Conservation (phyloP, 2,888 invertebrate species). For the Morpho deidamia region DNA sequence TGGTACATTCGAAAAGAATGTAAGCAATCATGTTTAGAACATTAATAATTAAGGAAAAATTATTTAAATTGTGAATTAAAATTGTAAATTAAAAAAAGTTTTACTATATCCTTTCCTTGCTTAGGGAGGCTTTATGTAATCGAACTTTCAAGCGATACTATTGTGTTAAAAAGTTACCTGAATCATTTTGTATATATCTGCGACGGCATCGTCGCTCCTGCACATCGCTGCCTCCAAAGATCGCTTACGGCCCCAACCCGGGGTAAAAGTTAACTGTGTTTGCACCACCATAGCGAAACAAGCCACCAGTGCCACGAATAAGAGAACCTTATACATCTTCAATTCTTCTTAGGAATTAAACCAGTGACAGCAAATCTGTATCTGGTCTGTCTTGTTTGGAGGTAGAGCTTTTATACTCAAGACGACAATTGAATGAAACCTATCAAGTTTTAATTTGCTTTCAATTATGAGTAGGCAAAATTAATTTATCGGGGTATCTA, state of each 20-base stretch:
- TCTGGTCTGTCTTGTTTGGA: conserved; percentile 9
- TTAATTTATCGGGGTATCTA: neutral
- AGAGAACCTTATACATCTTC: conserved; percentile 43
- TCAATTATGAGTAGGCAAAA: conserved; percentile 25
- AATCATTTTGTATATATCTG: conserved; percentile 54
- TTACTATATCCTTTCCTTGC: too few species aligned
- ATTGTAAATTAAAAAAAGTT: too few species aligned
- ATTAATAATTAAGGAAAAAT: too few species aligned
- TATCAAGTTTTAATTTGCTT: conserved; percentile 28
- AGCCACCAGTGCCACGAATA: conserved; percentile 43
- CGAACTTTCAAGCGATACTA: too few species aligned
- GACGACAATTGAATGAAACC: conserved; percentile 38
- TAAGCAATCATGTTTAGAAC: too few species aligned
- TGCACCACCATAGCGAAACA: conserved; percentile 44
- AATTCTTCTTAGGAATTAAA: neutral
- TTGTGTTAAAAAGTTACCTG: conserved; percentile 39
- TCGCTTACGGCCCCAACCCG: conserved; percentile 74
- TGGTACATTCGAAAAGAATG: too few species aligned
- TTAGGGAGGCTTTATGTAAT: too few species aligned
- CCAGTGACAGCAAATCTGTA: conserved; percentile 5
- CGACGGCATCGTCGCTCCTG: conserved; percentile 53
- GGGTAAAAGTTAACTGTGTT: conserved; percentile 77
- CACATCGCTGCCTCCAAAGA: conserved; percentile 45
- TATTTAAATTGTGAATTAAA: too few species aligned
- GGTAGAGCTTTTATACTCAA: conserved; percentile 36